Conservation (phyloP, 1,140 invertebrate species). For the Zaprionus camerounensis region DNA sequence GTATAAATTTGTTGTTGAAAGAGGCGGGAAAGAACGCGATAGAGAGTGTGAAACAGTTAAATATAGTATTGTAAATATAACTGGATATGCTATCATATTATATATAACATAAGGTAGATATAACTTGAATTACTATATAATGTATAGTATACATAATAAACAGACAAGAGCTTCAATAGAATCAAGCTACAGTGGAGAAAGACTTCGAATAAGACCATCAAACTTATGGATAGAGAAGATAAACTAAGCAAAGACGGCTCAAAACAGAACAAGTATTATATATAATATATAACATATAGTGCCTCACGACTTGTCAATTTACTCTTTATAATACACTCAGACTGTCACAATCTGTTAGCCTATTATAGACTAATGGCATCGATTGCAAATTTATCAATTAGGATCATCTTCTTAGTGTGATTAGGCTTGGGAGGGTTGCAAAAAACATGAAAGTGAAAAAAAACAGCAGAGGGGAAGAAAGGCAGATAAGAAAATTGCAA, state of each 20-base stretch:
- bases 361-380: not conserved
- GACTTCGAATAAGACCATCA: no score
- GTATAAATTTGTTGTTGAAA: not conserved
- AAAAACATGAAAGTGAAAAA: not conserved
- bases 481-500: not conserved
- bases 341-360: not conserved
- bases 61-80: not conserved
- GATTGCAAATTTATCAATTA: not conserved
- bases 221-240: not conserved
- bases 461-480: not conserved
- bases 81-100: no score
- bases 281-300: not conserved
- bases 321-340: not conserved
- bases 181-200: no score
- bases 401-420: not conserved
- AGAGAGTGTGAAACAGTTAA: not conserved
- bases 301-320: not conserved
- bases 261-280: no score
- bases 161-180: no score
- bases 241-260: not conserved
- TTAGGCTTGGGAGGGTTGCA: not conserved
- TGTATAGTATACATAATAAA: no score
- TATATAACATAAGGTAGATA: no score
- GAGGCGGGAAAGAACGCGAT: not conserved
- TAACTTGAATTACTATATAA: no score